phyloP scores from a whole-genome alignment of 2,113 vertebrate genomes.

The Isichthys henryi region DNA sequence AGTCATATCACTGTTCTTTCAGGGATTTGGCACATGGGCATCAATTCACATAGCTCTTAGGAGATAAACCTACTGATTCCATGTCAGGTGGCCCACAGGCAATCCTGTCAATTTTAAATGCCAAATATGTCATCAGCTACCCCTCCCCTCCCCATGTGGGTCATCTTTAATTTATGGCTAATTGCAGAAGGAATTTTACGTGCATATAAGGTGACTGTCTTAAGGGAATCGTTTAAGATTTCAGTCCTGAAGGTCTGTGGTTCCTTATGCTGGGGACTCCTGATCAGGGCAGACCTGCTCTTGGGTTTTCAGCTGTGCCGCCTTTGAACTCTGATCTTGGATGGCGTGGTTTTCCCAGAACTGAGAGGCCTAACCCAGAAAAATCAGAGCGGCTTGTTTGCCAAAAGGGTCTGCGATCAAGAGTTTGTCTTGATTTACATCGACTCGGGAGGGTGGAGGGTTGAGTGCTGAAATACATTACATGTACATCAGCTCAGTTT shows the following conservation, averaged over 20 bases:
- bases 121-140: neutral
- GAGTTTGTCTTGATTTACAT: neutral
- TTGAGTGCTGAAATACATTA: neutral
- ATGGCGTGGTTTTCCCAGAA: neutral
- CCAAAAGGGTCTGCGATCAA: neutral
- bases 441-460: neutral
- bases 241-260: neutral
- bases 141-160: neutral
- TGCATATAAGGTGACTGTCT: neutral
- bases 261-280: neutral
- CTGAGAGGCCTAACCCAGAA: neutral
- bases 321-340: neutral
- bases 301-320: neutral
- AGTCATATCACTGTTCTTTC: neutral
- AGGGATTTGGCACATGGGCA: neutral
- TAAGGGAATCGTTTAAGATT: neutral
- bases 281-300: neutral
- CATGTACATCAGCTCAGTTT: neutral
- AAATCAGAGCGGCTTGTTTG: neutral
- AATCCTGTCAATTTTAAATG: neutral
- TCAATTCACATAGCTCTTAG: neutral
- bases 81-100: neutral
- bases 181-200: neutral
- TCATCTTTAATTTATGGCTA: neutral
- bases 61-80: neutral